These are phyloP conservation scores for Malaclemys terrapin DNA, from an alignment of 2,113 vertebrate species.

Conservation along the genomic window DNA sequence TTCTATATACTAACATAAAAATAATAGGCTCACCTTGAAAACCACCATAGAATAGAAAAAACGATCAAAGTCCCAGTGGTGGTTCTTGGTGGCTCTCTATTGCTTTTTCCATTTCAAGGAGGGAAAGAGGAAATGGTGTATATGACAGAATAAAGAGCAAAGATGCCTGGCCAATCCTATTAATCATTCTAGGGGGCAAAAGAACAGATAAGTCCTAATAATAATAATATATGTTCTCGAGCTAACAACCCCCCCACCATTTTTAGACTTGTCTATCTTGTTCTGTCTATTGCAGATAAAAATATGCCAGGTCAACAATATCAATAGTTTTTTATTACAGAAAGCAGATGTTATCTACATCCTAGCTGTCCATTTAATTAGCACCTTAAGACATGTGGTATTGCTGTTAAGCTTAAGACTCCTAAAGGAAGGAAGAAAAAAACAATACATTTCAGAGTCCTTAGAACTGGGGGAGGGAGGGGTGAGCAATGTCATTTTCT, in stretches of 20 bases:
- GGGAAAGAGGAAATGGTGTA: neutral
- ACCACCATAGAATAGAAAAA: conserved; percentile 22
- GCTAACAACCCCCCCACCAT: neutral
- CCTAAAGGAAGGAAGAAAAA: conserved; percentile 18
- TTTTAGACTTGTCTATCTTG: conserved; percentile 54
- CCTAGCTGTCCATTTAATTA: conserved; percentile 78
- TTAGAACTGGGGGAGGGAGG: conserved; percentile 14
- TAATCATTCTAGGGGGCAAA: neutral
- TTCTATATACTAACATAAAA: neutral
- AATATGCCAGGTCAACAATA: conserved; percentile 73
- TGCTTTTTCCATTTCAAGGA: conserved; percentile 35
- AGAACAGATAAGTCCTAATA: conserved; percentile 22
- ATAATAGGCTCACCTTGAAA: conserved; percentile 21
- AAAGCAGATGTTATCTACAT: conserved; percentile 75
- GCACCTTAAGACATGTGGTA: conserved; percentile 65
- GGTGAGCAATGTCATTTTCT: neutral
- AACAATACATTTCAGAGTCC: neutral
- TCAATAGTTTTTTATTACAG: conserved; percentile 79
- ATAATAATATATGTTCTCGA: conserved; percentile 17
- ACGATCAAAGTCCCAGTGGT: neutral
- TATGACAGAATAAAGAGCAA: conserved; percentile 36
- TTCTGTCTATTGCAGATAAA: conserved; percentile 74
- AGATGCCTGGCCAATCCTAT: conserved; percentile 48
- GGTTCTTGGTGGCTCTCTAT: conserved; percentile 18
- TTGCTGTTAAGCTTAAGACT: conserved; percentile 44